Conservation (phyloP, 2,888 invertebrate genomes). For the Choreutis nemorana region DNA sequence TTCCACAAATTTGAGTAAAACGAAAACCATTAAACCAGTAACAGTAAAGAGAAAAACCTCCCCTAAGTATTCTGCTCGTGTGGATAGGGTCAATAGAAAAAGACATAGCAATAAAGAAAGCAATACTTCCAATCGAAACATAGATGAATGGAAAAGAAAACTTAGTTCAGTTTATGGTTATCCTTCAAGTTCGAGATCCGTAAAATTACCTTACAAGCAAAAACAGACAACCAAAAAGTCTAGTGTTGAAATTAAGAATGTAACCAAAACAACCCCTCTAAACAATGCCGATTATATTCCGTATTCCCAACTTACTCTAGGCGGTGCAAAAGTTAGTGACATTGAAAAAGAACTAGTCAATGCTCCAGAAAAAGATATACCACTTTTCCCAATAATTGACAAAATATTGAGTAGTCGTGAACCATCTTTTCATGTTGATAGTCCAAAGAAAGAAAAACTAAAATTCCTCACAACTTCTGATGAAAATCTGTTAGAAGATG, state of each 20-base stretch:
- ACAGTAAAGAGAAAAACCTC: constrained; percentile 18
- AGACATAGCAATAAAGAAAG: constrained; percentile 8
- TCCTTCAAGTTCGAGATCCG: constrained; percentile 19
- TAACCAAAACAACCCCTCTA: constrained; percentile 12
- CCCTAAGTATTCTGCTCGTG: constrained; percentile 18
- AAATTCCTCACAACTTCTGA: constrained; percentile 41
- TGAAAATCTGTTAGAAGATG: constrained; percentile 52
- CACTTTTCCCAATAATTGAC: constrained; percentile 43
- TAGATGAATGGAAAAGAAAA: constrained; percentile 47
- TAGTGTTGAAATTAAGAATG: no score
- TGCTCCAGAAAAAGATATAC: constrained; percentile 34
- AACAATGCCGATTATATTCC: constrained; percentile 54
- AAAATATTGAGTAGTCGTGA: constrained; percentile 44
- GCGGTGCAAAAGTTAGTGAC: constrained; percentile 46
- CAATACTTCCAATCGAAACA: constrained; percentile 16
- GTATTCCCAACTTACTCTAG: constrained; percentile 52
- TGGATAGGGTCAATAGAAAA: constrained; percentile 16
- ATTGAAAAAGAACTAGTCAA: constrained; percentile 46
- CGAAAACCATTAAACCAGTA: constrained; percentile 20
- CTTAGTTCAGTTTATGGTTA: constrained; percentile 38
- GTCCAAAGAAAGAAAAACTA: constrained; percentile 19
- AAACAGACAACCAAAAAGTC: constrained; percentile 16
- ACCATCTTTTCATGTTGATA: constrained; percentile 34
- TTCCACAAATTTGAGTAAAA: constrained; percentile 23
- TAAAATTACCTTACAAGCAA: constrained; percentile 14